These are phyloP conservation scores for Diaphora mendica DNA, from an alignment of 2,888 invertebrate species.

Conservation along the genomic window DNA sequence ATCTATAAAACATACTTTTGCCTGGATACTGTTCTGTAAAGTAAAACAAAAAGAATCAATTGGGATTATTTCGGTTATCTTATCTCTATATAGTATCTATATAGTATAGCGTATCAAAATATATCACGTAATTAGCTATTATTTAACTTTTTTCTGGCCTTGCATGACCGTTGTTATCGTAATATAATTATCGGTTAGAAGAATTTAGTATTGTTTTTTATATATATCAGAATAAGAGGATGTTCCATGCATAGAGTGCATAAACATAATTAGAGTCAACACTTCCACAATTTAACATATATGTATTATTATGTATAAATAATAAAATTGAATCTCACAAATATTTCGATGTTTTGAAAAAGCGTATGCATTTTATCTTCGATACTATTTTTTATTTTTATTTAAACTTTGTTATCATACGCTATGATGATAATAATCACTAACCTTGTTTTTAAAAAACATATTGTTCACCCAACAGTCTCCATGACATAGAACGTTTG, in stretches of 20 bases:
- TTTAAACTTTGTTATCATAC: not conserved
- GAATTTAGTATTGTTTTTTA: not conserved
- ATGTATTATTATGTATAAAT: no score
- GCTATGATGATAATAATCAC: slow-evolving; percentile 14
- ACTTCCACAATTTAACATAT: not conserved
- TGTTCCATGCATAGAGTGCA: not conserved
- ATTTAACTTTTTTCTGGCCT: not conserved
- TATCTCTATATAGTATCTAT: not conserved
- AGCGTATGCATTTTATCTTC: not conserved
- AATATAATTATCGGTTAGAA: not conserved
- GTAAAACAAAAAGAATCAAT: slow-evolving; percentile 1
- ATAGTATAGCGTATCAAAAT: not conserved
- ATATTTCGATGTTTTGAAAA: not conserved
- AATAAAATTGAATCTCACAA: not conserved
- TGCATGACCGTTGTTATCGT: not conserved
- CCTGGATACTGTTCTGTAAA: slow-evolving; percentile 63
- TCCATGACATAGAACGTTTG: slow-evolving; percentile 76
- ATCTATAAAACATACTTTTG: slow-evolving; percentile 72
- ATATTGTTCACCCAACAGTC: slow-evolving; percentile 79
- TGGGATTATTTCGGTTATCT: not conserved
- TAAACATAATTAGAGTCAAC: not conserved
- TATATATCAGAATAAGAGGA: not conserved
- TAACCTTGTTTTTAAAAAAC: slow-evolving; percentile 67
- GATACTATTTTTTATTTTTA: not conserved
- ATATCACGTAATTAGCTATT: not conserved